A percentile compares a stretch with the other conserved stretches of the same genome.
phyloP scores from a whole-genome alignment of 1,140 invertebrate genomes.

The Nephila pilipes region DNA sequence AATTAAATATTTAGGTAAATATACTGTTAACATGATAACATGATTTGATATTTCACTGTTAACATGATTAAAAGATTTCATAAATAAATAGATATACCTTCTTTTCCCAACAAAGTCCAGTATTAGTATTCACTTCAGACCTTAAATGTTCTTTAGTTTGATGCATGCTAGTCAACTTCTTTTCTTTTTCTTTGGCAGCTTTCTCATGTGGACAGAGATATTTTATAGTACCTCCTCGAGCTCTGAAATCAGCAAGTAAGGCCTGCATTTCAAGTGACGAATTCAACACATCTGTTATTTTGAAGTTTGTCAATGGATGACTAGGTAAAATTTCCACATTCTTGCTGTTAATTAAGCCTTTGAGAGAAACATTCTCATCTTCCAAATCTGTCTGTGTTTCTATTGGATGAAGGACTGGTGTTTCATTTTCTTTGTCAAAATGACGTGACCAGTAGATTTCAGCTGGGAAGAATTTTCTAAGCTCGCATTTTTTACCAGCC shows the following conservation, averaged over 20 bases:
- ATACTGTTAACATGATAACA: no score
- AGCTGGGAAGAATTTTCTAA: conserved; percentile 89
- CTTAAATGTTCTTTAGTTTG: conserved; percentile 23
- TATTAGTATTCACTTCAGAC: conserved; percentile 42
- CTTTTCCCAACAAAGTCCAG: conserved; percentile 77
- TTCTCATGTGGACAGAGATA: conserved; percentile 78
- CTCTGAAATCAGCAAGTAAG: conserved; percentile 91
- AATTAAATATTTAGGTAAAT: no score
- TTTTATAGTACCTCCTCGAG: conserved; percentile 88
- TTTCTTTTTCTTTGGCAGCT: conserved; percentile 71
- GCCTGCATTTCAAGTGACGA: conserved; percentile 83
- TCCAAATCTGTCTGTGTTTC: conserved; percentile 57
- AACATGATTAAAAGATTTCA: neutral
- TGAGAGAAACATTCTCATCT: conserved; percentile 23
- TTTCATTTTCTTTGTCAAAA: conserved; percentile 79
- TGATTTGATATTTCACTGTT: no score
- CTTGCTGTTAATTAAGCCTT: conserved; percentile 59
- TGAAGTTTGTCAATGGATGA: conserved; percentile 88
- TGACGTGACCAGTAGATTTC: conserved; percentile 89
- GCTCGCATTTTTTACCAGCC: conserved; percentile 87
- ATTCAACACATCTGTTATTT: conserved; percentile 83
- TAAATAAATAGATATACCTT: conserved; percentile 54
- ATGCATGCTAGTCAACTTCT: conserved; percentile 44
- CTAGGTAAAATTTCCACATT: conserved; percentile 79
- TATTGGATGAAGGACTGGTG: conserved; percentile 75